phyloP scores from a whole-genome alignment of 2,113 vertebrate species.

The Galbula dea region DNA sequence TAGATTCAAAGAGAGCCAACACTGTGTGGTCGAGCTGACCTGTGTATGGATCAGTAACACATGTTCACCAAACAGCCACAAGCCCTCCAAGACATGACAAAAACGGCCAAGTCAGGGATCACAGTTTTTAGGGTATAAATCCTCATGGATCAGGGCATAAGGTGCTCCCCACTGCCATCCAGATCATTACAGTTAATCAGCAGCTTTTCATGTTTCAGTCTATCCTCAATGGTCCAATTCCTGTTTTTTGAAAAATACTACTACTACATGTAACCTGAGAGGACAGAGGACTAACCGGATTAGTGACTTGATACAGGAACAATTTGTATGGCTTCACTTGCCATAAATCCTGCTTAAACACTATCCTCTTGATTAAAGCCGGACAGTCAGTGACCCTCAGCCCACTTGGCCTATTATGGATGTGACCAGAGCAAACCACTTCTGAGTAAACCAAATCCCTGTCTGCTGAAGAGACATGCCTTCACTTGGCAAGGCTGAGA shows the following conservation, averaged over 20 bases:
- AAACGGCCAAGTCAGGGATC: neutral
- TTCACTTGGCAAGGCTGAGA: neutral
- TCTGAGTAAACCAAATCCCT: neutral
- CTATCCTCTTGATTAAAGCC: slow-evolving; percentile 2
- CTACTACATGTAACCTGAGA: slow-evolving; percentile 17
- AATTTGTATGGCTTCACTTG: neutral
- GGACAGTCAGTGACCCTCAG: neutral
- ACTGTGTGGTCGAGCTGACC: neutral
- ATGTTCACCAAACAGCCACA: neutral
- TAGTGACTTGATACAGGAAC: slow-evolving; percentile 48
- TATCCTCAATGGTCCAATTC: neutral
- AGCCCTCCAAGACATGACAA: neutral
- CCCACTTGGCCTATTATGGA: neutral
- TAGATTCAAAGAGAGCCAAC: slow-evolving; percentile 23
- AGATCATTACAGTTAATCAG: slow-evolving; percentile 16
- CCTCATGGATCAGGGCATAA: neutral
- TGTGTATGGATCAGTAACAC: neutral
- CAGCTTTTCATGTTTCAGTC: slow-evolving; percentile 5
- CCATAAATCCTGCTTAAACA: slow-evolving; percentile 51
- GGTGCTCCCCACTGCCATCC: neutral
- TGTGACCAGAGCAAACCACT: neutral
- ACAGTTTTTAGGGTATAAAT: neutral
- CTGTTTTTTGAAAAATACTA: neutral
- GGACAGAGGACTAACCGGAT: slow-evolving; percentile 37
- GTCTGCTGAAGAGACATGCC: neutral